Evolutionary conservation across 2,113 vertebrate species (phyloP).

Genomic region (Dasyurus viverrinus): DNA sequence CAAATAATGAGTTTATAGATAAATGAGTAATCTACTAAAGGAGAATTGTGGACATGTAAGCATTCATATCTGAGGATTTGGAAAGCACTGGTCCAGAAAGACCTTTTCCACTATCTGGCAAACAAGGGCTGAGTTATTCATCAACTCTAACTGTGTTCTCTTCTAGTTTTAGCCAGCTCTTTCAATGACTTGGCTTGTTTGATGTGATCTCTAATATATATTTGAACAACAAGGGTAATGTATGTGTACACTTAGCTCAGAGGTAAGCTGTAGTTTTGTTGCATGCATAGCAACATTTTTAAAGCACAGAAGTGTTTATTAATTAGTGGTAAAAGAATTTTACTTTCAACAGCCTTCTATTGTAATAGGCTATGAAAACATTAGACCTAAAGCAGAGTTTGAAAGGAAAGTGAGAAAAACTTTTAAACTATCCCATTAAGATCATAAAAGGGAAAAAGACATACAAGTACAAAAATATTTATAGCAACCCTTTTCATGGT

Average conservation of each 20-base stretch:
- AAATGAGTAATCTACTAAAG: background rate
- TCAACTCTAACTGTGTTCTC: slow-evolving; percentile 64
- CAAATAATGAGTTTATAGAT: background rate
- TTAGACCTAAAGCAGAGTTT: slow-evolving; percentile 18
- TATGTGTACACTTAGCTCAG: slow-evolving; percentile 56
- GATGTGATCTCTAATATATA: slow-evolving; percentile 62
- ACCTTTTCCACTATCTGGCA: background rate
- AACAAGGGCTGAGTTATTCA: slow-evolving; percentile 53
- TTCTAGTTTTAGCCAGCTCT: slow-evolving; percentile 52
- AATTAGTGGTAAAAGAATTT: background rate
- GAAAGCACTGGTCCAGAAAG: slow-evolving; percentile 33
- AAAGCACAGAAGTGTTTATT: background rate
- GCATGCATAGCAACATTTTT: background rate
- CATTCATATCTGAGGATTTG: background rate
- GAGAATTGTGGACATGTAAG: background rate
- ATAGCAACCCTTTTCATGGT: too few species aligned
- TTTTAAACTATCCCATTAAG: background rate
- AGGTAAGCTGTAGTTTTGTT: background rate
- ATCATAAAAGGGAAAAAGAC: too few species aligned
- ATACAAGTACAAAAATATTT: too few species aligned
- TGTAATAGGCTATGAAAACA: background rate
- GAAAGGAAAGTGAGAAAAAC: background rate
- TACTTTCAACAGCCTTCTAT: background rate
- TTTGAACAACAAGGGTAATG: slow-evolving; percentile 62
- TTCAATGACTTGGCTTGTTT: slow-evolving; percentile 60